Evolutionary conservation across 2,113 vertebrate species (phyloP).

Genomic region (Cyanoliseus patagonus): DNA sequence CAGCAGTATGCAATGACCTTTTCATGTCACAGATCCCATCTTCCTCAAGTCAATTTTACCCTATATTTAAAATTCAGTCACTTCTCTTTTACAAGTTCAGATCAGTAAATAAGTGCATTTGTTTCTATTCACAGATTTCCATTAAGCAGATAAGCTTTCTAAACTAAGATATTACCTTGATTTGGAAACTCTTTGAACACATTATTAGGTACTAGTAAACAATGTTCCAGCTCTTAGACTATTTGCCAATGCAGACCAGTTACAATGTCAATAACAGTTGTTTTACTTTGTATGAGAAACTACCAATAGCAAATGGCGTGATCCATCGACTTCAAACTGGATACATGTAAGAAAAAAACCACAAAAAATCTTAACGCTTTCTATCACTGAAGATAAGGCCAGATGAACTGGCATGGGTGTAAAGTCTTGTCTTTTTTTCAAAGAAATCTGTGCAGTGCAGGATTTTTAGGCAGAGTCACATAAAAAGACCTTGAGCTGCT

Average conservation of each 20-base stretch:
- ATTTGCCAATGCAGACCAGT: not conserved
- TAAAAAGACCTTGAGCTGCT: not conserved
- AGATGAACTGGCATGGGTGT: not conserved
- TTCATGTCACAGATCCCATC: not conserved
- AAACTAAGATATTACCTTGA: not conserved
- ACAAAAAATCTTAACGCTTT: not conserved
- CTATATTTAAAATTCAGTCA: not conserved
- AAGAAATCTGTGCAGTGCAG: not conserved
- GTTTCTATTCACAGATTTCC: not conserved
- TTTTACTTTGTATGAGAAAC: not conserved
- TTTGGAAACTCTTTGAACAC: not conserved
- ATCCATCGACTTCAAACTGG: not conserved
- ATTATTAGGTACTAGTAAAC: not conserved
- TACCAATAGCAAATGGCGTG: not conserved
- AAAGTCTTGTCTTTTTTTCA: not conserved
- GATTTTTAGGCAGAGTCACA: not conserved
- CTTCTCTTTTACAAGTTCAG: not conserved
- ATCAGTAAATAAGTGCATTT: not conserved
- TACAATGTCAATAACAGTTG: not conserved
- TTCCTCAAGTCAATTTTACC: not conserved
- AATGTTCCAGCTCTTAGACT: not conserved
- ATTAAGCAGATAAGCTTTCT: not conserved
- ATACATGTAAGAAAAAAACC: not conserved
- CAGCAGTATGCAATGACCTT: not conserved
- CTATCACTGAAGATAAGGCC: not conserved